Base-by-base conservation (phyloP, 2,113 vertebrate genomes). In the Isichthys henryi region DNA sequence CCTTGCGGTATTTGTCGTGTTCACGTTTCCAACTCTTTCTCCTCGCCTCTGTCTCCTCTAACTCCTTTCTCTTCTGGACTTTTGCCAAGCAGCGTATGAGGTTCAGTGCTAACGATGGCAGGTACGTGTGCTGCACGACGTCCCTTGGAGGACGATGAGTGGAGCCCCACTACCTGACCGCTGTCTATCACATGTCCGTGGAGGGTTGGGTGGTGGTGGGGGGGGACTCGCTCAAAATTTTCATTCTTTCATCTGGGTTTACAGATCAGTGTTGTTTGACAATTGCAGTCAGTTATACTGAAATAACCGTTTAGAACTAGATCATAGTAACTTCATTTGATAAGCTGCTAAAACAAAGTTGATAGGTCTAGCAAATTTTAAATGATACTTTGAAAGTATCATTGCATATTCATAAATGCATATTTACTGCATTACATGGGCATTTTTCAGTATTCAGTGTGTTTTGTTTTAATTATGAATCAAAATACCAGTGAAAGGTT, bases 11-110 rank as follows among this genome's bases (percentile, higher is more conserved):
- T 3, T 21, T 58, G 23, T 35, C 8, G 9, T 66, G 35, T 66
- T 23, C 17, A 87, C 85, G 23, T 87, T 87, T 35, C 85, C 50
- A 31, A 0, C 62, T 87, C 82, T 85, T 88, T 50, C 27, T 83
- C 19, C 50, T 43, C 11, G 15, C 90, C 52, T 91, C 88, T 90
- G 88, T 91, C 88, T n/a, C 49, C 70, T 90, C 90, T 94, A 93
- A 93, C 92, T 27, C 88, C 92, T 92, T 90, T 92, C 93, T 90
- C 91, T 92, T 93, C 77, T 92, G 92, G 88, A 90, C 89, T 92
- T 93, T 92, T 93, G 91, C 92, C 95, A 95, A 93, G 94, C 96
- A 96, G 95, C 95, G 92, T 96, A 94, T 95, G 96, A 96, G 92
- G 93, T 96, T 94, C 96, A 95, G 92, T 96, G 96, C 95, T 95